Evolutionary conservation across 2,888 invertebrate species (phyloP).

Genomic region (Harpalus rufipes): DNA sequence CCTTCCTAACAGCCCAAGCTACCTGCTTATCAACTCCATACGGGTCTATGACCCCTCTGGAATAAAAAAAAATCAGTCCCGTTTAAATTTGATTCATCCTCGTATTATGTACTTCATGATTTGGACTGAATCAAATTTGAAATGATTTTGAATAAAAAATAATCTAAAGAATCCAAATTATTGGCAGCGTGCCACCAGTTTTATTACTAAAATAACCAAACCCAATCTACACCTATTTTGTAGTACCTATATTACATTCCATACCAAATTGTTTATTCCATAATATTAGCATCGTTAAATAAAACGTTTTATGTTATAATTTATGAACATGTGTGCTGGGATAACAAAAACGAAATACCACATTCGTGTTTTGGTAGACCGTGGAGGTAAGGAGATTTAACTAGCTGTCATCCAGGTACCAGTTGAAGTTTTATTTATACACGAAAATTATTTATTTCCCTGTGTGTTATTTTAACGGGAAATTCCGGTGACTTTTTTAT

Average conservation of each 20-base stretch:
- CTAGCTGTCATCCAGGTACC: conserved; percentile 43
- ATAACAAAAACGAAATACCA: neutral
- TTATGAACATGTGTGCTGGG: neutral
- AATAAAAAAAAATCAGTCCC: too few species aligned
- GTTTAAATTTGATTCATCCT: too few species aligned
- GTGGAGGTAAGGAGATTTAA: neutral
- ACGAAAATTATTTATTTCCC: conserved; percentile 63
- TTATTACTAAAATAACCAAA: too few species aligned
- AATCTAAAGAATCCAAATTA: too few species aligned
- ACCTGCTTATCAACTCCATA: too few species aligned
- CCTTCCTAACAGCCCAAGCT: too few species aligned
- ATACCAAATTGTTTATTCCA: neutral
- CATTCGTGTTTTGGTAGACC: neutral
- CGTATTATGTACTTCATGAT: too few species aligned
- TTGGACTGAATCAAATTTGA: too few species aligned
- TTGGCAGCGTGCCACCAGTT: too few species aligned
- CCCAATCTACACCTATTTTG: too few species aligned
- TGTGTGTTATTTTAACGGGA: conserved; percentile 63
- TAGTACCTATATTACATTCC: neutral
- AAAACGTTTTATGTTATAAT: neutral
- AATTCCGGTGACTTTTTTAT: conserved; percentile 64
- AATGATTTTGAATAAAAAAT: too few species aligned
- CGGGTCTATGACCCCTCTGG: too few species aligned
- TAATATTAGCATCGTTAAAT: neutral
- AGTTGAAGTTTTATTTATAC: conserved; percentile 63